phyloP scores from a whole-genome alignment of 1,140 invertebrate genomes.

The Phortica variegata region DNA sequence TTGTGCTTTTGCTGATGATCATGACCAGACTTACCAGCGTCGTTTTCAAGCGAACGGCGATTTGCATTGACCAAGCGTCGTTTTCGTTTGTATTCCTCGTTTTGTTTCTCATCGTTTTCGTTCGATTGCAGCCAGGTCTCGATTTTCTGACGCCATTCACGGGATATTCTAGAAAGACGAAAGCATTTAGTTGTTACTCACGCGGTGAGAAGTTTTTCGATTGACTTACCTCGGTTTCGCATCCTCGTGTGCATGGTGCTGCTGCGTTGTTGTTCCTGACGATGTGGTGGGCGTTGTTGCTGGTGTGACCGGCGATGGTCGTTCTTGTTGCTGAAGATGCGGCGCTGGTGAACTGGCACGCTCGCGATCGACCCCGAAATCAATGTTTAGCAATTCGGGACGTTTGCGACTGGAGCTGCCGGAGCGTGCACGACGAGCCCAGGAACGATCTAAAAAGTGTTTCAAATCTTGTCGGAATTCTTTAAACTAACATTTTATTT shows the following conservation, averaged over 20 bases:
- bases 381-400: slow-evolving; percentile 69
- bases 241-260: slow-evolving; percentile 52
- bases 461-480: neutral
- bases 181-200: too few species aligned
- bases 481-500: neutral
- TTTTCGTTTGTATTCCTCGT: slow-evolving; percentile 65
- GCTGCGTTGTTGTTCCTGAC: slow-evolving; percentile 22
- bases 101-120: slow-evolving; percentile 76
- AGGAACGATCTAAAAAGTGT: slow-evolving; percentile 72
- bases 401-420: slow-evolving; percentile 68
- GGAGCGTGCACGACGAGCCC: slow-evolving; percentile 74
- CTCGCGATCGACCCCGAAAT: slow-evolving; percentile 71
- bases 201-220: neutral
- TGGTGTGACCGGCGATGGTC: slow-evolving; percentile 34
- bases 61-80: slow-evolving; percentile 67
- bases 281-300: slow-evolving; percentile 29
- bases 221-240: slow-evolving; percentile 57
- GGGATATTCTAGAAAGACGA: slow-evolving; percentile 59
- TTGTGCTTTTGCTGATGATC: neutral
- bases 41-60: slow-evolving; percentile 75
- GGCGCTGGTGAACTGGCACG: slow-evolving; percentile 72
- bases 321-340: slow-evolving; percentile 49
- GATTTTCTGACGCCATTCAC: slow-evolving; percentile 84
- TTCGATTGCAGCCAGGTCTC: slow-evolving; percentile 87
- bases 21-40: slow-evolving; percentile 64